These are phyloP conservation scores for Bedellia somnulentella DNA, from an alignment of 2,888 invertebrate genomes.

Conservation along the genomic window DNA sequence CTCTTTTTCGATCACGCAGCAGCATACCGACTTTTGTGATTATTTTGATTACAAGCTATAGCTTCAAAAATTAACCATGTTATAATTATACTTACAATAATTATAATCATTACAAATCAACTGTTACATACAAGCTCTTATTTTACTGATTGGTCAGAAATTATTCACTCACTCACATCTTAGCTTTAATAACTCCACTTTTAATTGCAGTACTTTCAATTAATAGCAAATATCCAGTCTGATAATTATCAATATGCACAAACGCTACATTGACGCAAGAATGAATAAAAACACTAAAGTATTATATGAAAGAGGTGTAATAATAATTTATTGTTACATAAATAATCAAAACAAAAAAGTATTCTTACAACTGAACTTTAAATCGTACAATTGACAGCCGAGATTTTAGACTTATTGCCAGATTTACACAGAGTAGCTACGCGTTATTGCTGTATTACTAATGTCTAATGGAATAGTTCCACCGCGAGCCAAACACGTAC, in stretches of 20 bases:
- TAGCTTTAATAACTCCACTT: too few relatives aligned
- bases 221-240: too few relatives aligned
- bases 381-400: slow-evolving; percentile 6
- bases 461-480: too few relatives aligned
- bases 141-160: slow-evolving; percentile 28
- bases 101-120: too few relatives aligned
- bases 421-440: too few relatives aligned
- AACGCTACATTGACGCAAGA: too few relatives aligned
- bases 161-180: too few relatives aligned
- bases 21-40: slow-evolving; percentile 13
- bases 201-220: too few relatives aligned
- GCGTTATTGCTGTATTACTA: too few relatives aligned
- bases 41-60: slow-evolving; percentile 22
- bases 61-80: slow-evolving; percentile 25
- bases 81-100: slow-evolving; percentile 25
- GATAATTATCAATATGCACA: too few relatives aligned
- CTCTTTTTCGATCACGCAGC: slow-evolving; percentile 4
- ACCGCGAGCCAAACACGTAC: too few relatives aligned
- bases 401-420: too few relatives aligned
- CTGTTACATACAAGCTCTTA: slow-evolving; percentile 26
- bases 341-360: slow-evolving; percentile 35
- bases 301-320: slow-evolving; percentile 27
- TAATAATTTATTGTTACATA: slow-evolving; percentile 36
- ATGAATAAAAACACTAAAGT: slow-evolving; percentile 25
- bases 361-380: slow-evolving; percentile 32